Evolutionary conservation across 2,797 vertebrate species (phyloP), one percentile per base, ranked within the genome.

Genomic region (Anisognathus igniventris): DNA sequence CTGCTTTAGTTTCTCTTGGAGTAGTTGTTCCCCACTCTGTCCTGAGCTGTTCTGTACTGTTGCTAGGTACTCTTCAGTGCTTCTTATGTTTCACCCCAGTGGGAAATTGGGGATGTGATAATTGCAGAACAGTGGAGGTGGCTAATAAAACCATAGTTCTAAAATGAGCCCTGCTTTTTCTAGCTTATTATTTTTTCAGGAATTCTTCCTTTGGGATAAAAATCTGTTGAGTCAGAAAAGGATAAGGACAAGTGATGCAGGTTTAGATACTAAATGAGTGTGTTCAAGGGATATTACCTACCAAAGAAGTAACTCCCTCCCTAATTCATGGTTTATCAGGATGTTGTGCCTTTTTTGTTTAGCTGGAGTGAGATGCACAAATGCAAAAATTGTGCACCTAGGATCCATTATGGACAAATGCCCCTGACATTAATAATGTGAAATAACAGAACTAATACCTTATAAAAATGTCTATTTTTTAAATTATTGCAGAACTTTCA

Each of bases 191-290:
- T 62, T 90, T 94, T 92, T 79, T 72, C 39, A 60, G 64, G 62
- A 78, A 91, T 83, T 89, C 50, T 88, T 93, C 91, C 82, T 90
- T 68, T 88, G 92, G 86, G 86, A 88, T 89, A 77, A 93, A 85
- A 92, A 79, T 56, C 11, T 74, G 45, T 77, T 72, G 90, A 86
- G 31, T 93, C 57, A 89, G 84, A 84, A 89, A 68, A 40, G 28
- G 19, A 39, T 20, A 74, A 30, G 54, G 58, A 68, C 19, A 70
- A 80, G 15, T 37, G 57, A 54, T 77, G 9, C 3, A 12, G 19
- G 28, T 65, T 88, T 77, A 68, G 62, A 48, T 71, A 42, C 17
- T 62, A 57, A 54, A 82, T 53, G 37, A 40, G 9, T 60, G 31
- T 67, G 19, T 77, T 87, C 35, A 57, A 71, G 28, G 33, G 27